Evolutionary conservation across 2,888 invertebrate species (phyloP), one percentile per base, ranked within the genome.

Genomic region (Ochropacha duplaris): DNA sequence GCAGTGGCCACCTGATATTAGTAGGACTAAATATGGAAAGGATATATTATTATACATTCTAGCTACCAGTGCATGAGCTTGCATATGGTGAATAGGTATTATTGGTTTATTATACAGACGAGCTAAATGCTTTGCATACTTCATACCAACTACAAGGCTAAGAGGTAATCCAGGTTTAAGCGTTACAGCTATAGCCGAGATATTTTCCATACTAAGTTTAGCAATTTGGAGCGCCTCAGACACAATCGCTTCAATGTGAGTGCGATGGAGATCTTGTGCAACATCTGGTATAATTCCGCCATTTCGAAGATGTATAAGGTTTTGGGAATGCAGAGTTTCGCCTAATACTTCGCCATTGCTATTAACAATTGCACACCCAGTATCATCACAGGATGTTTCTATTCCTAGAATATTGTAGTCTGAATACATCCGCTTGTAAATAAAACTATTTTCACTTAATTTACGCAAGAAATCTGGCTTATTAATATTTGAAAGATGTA

Each of bases 11-110:
- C 99, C 99, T 73, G 99, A 99, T 71, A 98, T 96, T 39, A 99
- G 90, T 24, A 99, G 92, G 24, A 97, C 97, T 61, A 99, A 88
- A 88, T 96, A 99, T 54, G 99, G 99, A 92, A 97, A 99, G 52
- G 94, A 86, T 56, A 98, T 91, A 71, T 94, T 81, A 77, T 95
- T 75, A 49, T 91, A 89, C 95, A 99, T 96, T 83, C 99, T 94
- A 8, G 95, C 96, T 34, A 97, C 97, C 57, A 99, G 90, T 12
- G 99, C 99, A 93, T 99, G 99, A 1, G 99, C 99, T 92, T 99
- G 96, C 99, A 99, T 99, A 74, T 99, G 99, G 90, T 99, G 99
- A 65, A 99, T 97, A 0, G 99, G 99, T 81, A 99, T 97, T 57
- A 99, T 94, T 0, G 99, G 99, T 84, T 96, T 97, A 0, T 94